Percentiles rank a stretch among this genome's conserved stretches.
Evolutionary conservation across 1,140 invertebrate species (phyloP).

Genomic region (Orchestia grillus): DNA sequence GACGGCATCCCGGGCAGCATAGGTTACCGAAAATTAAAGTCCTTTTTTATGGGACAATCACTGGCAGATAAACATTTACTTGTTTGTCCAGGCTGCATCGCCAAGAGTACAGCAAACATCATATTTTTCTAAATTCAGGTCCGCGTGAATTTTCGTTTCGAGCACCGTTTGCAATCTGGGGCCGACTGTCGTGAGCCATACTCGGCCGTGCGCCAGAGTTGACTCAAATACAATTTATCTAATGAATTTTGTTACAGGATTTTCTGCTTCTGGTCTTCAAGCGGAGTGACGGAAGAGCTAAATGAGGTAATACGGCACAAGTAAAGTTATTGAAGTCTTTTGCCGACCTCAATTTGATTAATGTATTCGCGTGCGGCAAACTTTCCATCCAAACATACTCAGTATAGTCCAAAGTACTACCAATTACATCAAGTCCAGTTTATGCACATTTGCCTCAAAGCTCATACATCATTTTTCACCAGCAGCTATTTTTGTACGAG

Average conservation of each 20-base stretch:
- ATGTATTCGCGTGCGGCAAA: no score
- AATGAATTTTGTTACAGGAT: neutral
- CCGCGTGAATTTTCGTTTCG: neutral
- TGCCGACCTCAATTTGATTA: no score
- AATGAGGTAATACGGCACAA: neutral
- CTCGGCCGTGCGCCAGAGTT: neutral
- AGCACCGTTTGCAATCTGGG: neutral
- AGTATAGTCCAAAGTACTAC: no score
- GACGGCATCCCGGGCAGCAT: neutral
- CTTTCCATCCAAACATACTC: no score
- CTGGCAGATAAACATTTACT: neutral
- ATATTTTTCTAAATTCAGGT: conserved; percentile 11
- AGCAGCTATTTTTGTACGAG: no score
- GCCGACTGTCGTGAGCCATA: neutral
- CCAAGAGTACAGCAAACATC: conserved; percentile 44
- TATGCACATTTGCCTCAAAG: no score
- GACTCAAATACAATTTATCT: neutral
- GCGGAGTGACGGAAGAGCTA: neutral
- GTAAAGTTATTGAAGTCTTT: no score
- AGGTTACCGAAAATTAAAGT: neutral
- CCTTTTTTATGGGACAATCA: conserved; percentile 17
- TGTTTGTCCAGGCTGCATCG: conserved; percentile 43
- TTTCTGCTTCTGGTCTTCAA: neutral
- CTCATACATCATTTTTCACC: no score
- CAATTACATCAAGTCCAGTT: no score